A percentile compares a stretch with the other conserved stretches of the same genome.
phyloP scores from a whole-genome alignment of 2,888 invertebrate species.

The Drosophila vallismaia region DNA sequence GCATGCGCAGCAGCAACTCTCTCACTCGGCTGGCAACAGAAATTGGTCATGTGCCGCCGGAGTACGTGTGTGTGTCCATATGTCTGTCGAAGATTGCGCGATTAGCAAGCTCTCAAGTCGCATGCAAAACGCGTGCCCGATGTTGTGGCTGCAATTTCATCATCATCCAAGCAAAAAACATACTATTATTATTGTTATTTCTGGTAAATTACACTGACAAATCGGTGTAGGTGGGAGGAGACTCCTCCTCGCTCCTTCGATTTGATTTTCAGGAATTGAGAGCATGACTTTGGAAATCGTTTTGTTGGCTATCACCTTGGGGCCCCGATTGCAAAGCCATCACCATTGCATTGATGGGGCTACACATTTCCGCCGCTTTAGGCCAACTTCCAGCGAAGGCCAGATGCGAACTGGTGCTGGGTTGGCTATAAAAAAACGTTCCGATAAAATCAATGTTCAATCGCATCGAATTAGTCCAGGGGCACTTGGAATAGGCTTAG shows the following conservation, averaged over 20 bases:
- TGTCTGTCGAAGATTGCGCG: constrained; percentile 61
- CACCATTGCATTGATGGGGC: constrained; percentile 41
- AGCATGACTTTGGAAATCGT: constrained; percentile 38
- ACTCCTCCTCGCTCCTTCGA: neutral
- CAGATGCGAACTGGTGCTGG: constrained; percentile 35
- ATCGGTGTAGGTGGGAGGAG: constrained; percentile 17
- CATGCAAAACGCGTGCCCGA: constrained; percentile 76
- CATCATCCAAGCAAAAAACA: constrained; percentile 48
- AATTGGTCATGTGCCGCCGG: constrained; percentile 38
- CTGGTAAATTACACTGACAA: constrained; percentile 38
- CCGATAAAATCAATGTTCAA: constrained; percentile 74
- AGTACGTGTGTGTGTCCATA: constrained; percentile 26
- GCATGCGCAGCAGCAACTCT: constrained; percentile 20
- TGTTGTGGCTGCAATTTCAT: constrained; percentile 68
- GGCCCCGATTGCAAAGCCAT: constrained; percentile 40
- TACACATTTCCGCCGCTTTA: constrained; percentile 43
- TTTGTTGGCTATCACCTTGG: constrained; percentile 31
- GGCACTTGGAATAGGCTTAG: constrained; percentile 28
- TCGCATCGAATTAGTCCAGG: constrained; percentile 64
- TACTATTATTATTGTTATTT: constrained; percentile 39
- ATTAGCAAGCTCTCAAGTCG: constrained; percentile 55
- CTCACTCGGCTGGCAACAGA: constrained; percentile 7
- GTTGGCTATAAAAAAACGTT: constrained; percentile 57
- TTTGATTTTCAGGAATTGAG: constrained; percentile 27
- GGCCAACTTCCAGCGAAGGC: constrained; percentile 48